Percentiles rank a stretch among this genome's conserved stretches.
Conservation (phyloP, 2,113 vertebrate genomes). For the Cyanoderma ruficeps region DNA sequence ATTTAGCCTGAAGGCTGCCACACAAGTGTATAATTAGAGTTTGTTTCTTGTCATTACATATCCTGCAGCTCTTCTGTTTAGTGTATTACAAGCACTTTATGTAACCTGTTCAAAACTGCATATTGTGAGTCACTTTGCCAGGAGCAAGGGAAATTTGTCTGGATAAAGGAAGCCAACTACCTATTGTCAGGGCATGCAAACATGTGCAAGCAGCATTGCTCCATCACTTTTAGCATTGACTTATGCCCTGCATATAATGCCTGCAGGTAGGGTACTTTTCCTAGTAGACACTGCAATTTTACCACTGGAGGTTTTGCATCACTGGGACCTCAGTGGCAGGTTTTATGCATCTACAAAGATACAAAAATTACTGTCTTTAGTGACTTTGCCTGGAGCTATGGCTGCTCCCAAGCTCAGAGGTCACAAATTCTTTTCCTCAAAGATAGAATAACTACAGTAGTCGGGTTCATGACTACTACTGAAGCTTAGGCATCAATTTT, state of each 20-base stretch:
- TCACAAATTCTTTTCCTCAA: background rate
- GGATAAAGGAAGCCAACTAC: background rate
- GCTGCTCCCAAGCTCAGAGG: background rate
- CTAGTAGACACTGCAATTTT: background rate
- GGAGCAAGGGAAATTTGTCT: background rate
- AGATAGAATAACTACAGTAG: background rate
- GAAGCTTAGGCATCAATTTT: background rate
- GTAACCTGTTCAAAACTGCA: background rate
- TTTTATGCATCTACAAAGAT: background rate
- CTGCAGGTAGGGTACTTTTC: background rate
- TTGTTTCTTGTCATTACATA: background rate
- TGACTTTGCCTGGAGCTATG: background rate
- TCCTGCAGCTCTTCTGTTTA: background rate
- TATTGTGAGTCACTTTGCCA: background rate
- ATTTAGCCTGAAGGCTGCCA: background rate
- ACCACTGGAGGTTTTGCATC: background rate
- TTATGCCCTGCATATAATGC: background rate
- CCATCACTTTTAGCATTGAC: background rate
- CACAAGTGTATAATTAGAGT: background rate
- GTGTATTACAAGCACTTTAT: background rate
- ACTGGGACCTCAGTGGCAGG: background rate
- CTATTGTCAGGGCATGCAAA: background rate
- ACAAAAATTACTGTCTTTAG: background rate
- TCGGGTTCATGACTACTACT: background rate
- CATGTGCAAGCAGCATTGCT: background rate